Conservation (phyloP, 2,797 vertebrate genomes). For the Chrosomus eos region DNA sequence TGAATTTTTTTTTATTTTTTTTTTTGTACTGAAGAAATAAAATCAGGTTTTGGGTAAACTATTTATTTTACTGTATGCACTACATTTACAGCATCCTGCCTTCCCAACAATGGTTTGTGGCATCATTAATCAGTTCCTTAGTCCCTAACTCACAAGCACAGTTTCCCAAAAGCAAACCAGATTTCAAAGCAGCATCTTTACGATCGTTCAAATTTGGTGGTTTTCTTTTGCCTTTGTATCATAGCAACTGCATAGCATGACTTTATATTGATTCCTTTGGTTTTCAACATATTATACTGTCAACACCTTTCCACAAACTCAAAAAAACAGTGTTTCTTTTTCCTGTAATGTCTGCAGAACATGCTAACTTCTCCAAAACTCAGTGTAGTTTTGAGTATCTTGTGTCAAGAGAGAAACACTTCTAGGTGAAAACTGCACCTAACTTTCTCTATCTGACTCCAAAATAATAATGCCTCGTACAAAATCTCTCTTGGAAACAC, state of each 20-base stretch:
- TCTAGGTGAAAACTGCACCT: background rate
- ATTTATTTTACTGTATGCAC: background rate
- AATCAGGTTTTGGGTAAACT: background rate
- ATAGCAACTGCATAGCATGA: conserved; percentile 17
- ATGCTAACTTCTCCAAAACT: background rate
- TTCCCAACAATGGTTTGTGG: background rate
- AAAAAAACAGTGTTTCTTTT: background rate
- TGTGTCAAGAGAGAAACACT: background rate
- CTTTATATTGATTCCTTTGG: background rate
- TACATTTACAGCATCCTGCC: background rate
- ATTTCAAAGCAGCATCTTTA: background rate
- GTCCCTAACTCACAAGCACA: background rate
- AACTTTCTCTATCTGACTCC: conserved; percentile 12
- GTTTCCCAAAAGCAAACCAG: background rate
- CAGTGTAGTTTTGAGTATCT: background rate
- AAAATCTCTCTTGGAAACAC: conserved; percentile 46
- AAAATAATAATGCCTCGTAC: conserved; percentile 11
- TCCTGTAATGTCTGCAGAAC: background rate
- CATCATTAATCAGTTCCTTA: background rate
- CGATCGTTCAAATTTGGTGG: background rate
- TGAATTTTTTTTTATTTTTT: too few species aligned
- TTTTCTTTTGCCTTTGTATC: conserved; percentile 32
- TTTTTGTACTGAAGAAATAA: background rate
- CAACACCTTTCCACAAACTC: background rate
- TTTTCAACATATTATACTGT: background rate